phyloP scores from a whole-genome alignment of 1,140 invertebrate genomes.

The Heliconius congener region DNA sequence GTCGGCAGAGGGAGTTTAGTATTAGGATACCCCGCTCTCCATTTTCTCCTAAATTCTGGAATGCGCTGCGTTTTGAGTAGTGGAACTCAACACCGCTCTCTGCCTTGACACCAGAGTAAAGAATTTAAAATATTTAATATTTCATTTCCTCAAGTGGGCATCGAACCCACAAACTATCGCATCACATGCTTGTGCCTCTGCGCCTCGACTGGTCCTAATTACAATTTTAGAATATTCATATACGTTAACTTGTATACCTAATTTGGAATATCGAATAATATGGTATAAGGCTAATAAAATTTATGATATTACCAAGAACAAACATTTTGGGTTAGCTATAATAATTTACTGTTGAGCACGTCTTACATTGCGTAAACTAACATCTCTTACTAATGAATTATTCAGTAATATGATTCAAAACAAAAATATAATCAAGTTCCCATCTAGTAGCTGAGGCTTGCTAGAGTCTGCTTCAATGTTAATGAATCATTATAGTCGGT shows the following conservation, averaged over 20 bases:
- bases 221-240: too few species aligned
- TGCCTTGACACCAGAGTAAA: neutral
- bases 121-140: neutral
- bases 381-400: slow-evolving; percentile 60
- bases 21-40: too few species aligned
- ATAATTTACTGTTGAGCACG: neutral
- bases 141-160: neutral
- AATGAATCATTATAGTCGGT: slow-evolving; percentile 69
- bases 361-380: neutral
- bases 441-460: slow-evolving; percentile 49
- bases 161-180: neutral
- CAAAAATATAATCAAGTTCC: slow-evolving; percentile 76
- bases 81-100: neutral
- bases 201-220: too few species aligned
- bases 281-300: too few species aligned
- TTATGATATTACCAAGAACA: neutral
- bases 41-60: neutral
- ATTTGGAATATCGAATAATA: too few species aligned
- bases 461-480: slow-evolving; percentile 63
- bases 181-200: too few species aligned
- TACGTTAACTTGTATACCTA: too few species aligned
- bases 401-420: slow-evolving; percentile 67
- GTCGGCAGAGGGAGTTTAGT: too few species aligned
- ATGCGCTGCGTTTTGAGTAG: neutral
- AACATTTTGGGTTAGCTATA: neutral